phyloP scores from a whole-genome alignment of 2,797 vertebrate genomes.

The Remorina albescens region DNA sequence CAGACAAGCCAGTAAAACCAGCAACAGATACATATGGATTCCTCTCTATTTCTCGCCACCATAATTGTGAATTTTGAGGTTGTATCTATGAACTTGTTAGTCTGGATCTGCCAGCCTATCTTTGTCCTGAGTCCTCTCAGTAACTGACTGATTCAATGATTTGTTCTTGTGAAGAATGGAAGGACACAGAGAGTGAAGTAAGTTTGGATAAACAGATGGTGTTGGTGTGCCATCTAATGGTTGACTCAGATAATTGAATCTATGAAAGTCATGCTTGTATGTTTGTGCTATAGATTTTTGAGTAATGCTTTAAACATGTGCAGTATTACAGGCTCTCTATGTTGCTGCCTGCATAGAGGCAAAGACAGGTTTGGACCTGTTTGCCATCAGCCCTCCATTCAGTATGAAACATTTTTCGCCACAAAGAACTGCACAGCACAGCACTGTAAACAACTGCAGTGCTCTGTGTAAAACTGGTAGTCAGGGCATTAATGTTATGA shows the following conservation, averaged over 20 bases:
- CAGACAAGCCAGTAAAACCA: background rate
- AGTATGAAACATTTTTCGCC: too few species aligned
- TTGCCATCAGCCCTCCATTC: too few species aligned
- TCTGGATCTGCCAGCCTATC: background rate
- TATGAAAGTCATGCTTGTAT: background rate
- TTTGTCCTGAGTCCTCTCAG: background rate
- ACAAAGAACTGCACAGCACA: too few species aligned
- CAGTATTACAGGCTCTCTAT: background rate
- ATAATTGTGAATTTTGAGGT: background rate
- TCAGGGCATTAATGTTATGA: background rate
- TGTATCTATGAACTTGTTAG: background rate
- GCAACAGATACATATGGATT: too few species aligned
- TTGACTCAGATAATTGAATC: background rate
- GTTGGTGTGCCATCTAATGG: slow-evolving; percentile 46
- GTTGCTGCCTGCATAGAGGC: background rate
- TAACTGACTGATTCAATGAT: background rate
- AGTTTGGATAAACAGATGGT: background rate
- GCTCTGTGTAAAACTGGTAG: background rate
- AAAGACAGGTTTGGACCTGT: background rate
- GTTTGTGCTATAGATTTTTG: background rate
- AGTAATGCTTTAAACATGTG: too few species aligned
- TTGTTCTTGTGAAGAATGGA: background rate
- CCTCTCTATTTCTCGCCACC: too few species aligned
- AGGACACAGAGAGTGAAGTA: background rate
- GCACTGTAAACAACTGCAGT: background rate